Evolutionary conservation across 2,888 invertebrate genomes (phyloP), one percentile per base, ranked within the genome.

Genomic region (Protodeltote pygarga): DNA sequence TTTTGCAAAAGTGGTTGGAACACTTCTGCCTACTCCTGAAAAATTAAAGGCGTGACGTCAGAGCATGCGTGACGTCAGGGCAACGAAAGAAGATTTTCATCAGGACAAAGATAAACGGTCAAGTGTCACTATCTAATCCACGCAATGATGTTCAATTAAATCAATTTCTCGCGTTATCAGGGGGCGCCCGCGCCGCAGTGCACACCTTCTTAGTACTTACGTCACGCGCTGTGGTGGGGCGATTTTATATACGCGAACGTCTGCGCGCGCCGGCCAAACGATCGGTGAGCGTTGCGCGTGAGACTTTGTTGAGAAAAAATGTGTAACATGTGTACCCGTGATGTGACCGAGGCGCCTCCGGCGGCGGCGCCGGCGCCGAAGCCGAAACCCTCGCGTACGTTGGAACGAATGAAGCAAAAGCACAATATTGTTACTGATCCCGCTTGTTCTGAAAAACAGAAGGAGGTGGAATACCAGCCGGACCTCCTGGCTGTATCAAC

Each of bases 401-500:
- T 92, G 19, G 89, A 92, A 34, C 71, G 85, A 2, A 76, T 92
- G 79, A 92, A 92, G 86, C 80, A 62, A 53, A 91, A 91, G 64
- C 92, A 92, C 59, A 89, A 88, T 39, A 85, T 91, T 35, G 71
- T 78, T 27, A 92, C 89, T 1, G 82, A 90, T 34, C 91, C 90
- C 2, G 63, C 62, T 15, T 76, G 79, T 50, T 77, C 73, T 2
- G 83, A 84, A 46, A 85, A 79, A 39, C 83, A 85, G 79, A 84
- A 75, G 72, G 84, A 81, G 65, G 86, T 87, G 42, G 87, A 72
- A 3, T 92, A 85, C 75, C 90, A 83, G 76, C 91, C 85, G 10
- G 93, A 93, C 60, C 81, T 93, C 16, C 83, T 93, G 11, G 86
- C 93, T 0, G 71, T 90, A 14, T 91, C 92, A 52, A 93, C 93